These are phyloP conservation scores for Sphaeridia pumilis DNA, from an alignment of 2,888 invertebrate genomes.

Conservation along the genomic window DNA sequence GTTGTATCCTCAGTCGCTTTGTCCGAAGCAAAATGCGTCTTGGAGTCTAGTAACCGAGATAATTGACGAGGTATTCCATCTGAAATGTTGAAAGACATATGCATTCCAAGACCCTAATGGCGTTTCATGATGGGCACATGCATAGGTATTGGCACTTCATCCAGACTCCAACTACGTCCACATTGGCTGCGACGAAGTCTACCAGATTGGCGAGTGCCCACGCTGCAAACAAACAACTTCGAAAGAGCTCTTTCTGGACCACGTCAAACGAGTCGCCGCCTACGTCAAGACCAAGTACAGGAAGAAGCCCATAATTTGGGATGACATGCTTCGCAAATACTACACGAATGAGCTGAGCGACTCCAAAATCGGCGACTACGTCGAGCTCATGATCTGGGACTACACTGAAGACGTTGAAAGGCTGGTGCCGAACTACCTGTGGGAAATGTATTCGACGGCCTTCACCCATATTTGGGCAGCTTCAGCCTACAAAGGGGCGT, in stretches of 20 bases:
- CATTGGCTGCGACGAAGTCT: slow-evolving; percentile 44
- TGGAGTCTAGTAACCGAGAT: slow-evolving; percentile 38
- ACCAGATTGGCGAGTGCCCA: slow-evolving; percentile 39
- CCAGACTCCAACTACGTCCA: slow-evolving; percentile 40
- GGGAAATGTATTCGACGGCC: slow-evolving; percentile 56
- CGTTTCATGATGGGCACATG: too few relatives aligned
- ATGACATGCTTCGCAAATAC: slow-evolving; percentile 60
- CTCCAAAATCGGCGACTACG: slow-evolving; percentile 29
- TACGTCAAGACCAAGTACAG: slow-evolving; percentile 44
- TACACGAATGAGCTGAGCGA: slow-evolving; percentile 21
- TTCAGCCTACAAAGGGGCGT: slow-evolving; percentile 63
- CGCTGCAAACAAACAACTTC: slow-evolving; percentile 37
- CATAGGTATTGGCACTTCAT: slow-evolving; percentile 39
- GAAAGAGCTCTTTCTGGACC: slow-evolving; percentile 51
- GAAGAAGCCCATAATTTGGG: slow-evolving; percentile 52
- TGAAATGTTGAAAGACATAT: neutral
- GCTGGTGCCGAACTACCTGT: slow-evolving; percentile 41
- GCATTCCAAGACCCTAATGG: neutral
- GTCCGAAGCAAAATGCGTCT: slow-evolving; percentile 42
- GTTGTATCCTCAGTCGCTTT: slow-evolving; percentile 42
- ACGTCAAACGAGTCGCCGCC: slow-evolving; percentile 50
- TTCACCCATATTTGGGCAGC: slow-evolving; percentile 59
- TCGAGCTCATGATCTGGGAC: slow-evolving; percentile 47
- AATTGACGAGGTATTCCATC: slow-evolving; percentile 37
- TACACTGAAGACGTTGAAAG: slow-evolving; percentile 40